A percentile compares a stretch with the other conserved stretches of the same genome.
Conservation (phyloP, 1,140 invertebrate species). For the Aplysia californica region DNA sequence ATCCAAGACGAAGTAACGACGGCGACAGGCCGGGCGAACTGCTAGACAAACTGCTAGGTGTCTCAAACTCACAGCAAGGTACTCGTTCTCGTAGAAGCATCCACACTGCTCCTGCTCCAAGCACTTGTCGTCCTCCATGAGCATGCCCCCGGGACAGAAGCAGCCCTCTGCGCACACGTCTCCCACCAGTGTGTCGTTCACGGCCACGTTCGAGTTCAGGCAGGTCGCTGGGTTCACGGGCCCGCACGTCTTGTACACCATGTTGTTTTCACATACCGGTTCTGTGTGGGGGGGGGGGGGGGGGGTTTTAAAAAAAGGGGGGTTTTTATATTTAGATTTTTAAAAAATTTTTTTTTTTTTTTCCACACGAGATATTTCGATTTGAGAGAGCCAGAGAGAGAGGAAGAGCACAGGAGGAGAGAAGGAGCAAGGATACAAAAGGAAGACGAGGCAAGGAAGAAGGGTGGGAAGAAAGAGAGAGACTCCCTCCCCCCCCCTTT, state of each 20-base stretch:
- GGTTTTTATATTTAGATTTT: no score
- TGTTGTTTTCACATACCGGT: conserved; percentile 18
- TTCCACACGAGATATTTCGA: no score
- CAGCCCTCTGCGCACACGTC: conserved; percentile 32
- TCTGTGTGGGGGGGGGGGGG: conserved; percentile 13
- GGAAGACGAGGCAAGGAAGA: neutral
- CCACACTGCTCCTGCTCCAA: conserved; percentile 34
- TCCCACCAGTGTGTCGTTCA: no score
- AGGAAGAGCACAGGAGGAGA: neutral
- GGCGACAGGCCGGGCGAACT: no score
- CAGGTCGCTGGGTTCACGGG: neutral
- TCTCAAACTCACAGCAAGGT: conserved; percentile 22
- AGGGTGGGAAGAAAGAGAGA: neutral
- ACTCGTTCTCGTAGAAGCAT: conserved; percentile 27
- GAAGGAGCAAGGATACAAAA: neutral
- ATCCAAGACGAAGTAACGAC: neutral
- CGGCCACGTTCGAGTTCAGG: neutral
- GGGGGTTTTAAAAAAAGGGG: neutral
- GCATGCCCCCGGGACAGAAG: conserved; percentile 35
- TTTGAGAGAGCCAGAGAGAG: no score
- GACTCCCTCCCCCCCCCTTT: neutral
- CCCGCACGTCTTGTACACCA: conserved; percentile 29
- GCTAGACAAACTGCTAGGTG: no score
- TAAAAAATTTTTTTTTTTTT: no score
- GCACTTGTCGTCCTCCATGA: conserved; percentile 30